phyloP scores from a whole-genome alignment of 2,888 invertebrate genomes.

The Craniophora ligustri region DNA sequence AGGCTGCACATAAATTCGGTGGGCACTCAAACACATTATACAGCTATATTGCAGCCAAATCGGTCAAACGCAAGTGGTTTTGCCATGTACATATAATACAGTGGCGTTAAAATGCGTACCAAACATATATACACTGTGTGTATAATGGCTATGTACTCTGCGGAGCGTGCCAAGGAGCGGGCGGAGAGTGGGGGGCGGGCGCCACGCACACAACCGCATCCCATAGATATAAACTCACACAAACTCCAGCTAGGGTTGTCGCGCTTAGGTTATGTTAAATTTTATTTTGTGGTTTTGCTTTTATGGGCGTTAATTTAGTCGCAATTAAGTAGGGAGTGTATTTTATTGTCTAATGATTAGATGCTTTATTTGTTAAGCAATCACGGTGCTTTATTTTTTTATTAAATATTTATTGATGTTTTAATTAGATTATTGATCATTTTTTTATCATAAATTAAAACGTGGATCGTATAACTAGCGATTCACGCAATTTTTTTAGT shows the following conservation, averaged over 20 bases:
- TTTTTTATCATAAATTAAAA: too few species aligned
- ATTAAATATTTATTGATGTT: too few species aligned
- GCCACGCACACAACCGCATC: conserved; percentile 40
- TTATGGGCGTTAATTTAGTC: not conserved
- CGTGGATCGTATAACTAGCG: too few species aligned
- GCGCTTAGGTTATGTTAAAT: not conserved
- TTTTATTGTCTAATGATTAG: too few species aligned
- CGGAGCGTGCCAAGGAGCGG: conserved; percentile 56
- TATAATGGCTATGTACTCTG: conserved; percentile 30
- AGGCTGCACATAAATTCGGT: conserved; percentile 33
- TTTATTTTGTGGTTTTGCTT: not conserved
- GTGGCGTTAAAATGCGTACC: conserved; percentile 49
- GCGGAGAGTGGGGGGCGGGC: conserved; percentile 17
- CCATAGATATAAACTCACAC: conserved; percentile 41
- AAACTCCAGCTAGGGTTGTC: conserved; percentile 46
- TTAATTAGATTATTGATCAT: too few species aligned
- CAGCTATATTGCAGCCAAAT: conserved; percentile 61
- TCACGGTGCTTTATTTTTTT: too few species aligned
- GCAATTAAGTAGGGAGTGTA: not conserved
- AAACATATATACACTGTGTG: conserved; percentile 22
- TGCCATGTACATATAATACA: conserved; percentile 27
- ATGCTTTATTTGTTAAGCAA: too few species aligned
- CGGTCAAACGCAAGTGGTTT: conserved; percentile 60
- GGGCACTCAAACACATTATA: conserved; percentile 52
- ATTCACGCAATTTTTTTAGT: too few species aligned